These are phyloP conservation scores for Sphaerophoria taeniata DNA, from an alignment of 2,888 invertebrate genomes.

Conservation along the genomic window DNA sequence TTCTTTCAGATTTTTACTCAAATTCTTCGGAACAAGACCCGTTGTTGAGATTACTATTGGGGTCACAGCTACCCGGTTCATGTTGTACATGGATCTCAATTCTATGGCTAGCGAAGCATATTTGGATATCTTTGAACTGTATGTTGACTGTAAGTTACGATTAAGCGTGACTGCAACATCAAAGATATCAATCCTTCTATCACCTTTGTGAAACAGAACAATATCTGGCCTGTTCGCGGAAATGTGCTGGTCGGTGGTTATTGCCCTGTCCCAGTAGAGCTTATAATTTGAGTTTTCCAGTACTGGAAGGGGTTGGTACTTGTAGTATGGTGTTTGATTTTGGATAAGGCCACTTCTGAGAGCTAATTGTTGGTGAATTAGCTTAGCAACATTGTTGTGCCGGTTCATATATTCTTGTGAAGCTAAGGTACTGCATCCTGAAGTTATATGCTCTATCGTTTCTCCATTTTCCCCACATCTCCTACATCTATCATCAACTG, in stretches of 20 bases:
- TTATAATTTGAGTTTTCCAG: not conserved
- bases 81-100: not conserved
- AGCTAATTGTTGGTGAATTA: too few relatives aligned
- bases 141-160: too few relatives aligned
- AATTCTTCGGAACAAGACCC: not conserved
- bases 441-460: too few relatives aligned
- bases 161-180: not conserved
- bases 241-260: constrained; percentile 13
- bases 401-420: too few relatives aligned
- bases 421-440: too few relatives aligned
- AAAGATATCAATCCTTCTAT: not conserved
- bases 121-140: not conserved
- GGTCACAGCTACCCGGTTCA: too few relatives aligned
- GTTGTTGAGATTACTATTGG: too few relatives aligned
- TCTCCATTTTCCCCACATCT: too few relatives aligned
- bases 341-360: not conserved
- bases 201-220: not conserved
- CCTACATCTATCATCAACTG: too few relatives aligned
- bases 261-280: too few relatives aligned
- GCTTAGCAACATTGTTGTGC: too few relatives aligned
- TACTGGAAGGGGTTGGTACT: constrained; percentile 11
- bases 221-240: too few relatives aligned
- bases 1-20: not conserved
- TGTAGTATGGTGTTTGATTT: not conserved
- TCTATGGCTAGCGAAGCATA: not conserved